Evolutionary conservation across 2,797 vertebrate species (phyloP).

Genomic region (Rhadinocentrus ornatus): DNA sequence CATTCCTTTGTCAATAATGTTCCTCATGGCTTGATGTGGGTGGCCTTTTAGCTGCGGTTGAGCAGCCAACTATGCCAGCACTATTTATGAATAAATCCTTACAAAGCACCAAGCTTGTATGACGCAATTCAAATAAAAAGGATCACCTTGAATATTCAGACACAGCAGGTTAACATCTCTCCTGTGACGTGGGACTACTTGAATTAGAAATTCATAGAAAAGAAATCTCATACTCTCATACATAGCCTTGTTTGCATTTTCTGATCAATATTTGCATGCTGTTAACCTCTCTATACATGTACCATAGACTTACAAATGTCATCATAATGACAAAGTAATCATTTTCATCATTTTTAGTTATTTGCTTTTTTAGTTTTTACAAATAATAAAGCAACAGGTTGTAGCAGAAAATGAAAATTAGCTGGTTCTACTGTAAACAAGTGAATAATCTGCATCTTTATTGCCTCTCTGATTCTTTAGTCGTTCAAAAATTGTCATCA

Average conservation of each 20-base stretch:
- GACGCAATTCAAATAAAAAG: conserved; percentile 31
- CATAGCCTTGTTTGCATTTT: background rate
- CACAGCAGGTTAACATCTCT: conserved; percentile 17
- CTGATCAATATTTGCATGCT: background rate
- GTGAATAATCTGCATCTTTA: background rate
- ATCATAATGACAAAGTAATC: background rate
- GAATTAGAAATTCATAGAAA: conserved; percentile 26
- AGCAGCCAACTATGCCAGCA: conserved; percentile 45
- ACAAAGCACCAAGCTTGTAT: conserved; percentile 13
- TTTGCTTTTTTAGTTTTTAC: background rate
- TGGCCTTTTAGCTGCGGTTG: conserved; percentile 26
- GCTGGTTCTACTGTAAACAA: background rate
- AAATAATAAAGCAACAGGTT: background rate
- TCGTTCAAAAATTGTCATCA: background rate
- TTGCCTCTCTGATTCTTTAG: background rate
- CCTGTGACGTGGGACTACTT: conserved; percentile 22
- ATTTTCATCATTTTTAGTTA: background rate
- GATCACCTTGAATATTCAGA: conserved; percentile 16
- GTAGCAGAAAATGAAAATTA: background rate
- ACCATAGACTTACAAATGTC: background rate
- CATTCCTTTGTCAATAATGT: conserved; percentile 26
- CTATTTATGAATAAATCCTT: conserved; percentile 36
- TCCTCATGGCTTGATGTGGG: conserved; percentile 40
- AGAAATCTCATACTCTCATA: conserved; percentile 1
- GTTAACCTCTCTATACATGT: background rate